Conservation (phyloP, 2,888 invertebrate species). For the Willowsia nigromaculata region DNA sequence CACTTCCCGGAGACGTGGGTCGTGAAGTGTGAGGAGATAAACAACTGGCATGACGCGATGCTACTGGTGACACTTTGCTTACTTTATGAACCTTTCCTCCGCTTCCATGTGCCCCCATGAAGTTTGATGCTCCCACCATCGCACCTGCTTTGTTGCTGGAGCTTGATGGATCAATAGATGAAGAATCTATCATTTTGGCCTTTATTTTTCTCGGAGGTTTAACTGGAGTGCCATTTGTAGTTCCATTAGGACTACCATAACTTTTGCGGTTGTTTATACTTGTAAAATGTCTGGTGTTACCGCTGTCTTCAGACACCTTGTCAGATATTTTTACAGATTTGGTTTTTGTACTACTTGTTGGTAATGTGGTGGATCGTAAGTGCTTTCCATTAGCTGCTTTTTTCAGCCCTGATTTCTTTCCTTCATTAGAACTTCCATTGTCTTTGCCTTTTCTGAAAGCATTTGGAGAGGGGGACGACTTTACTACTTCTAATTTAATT, state of each 20-base stretch:
- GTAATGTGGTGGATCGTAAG: slow-evolving; percentile 59
- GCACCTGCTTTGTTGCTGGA: background rate
- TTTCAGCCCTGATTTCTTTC: slow-evolving; percentile 76
- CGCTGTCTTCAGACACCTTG: slow-evolving; percentile 67
- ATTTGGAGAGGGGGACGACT: slow-evolving; percentile 58
- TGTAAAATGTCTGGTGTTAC: slow-evolving; percentile 41
- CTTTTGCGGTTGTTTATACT: slow-evolving; percentile 29
- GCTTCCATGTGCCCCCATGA: background rate
- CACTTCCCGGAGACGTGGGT: slow-evolving; percentile 75
- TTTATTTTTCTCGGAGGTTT: slow-evolving; percentile 76
- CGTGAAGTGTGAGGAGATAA: slow-evolving; percentile 77
- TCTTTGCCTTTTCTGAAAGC: slow-evolving; percentile 78
- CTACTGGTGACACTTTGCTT: slow-evolving; percentile 74
- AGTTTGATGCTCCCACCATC: background rate
- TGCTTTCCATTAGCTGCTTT: slow-evolving; percentile 76
- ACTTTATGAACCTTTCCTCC: slow-evolving; percentile 70
- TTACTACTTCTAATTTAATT: slow-evolving; percentile 76
- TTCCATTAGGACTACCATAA: slow-evolving; percentile 32
- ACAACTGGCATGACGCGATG: slow-evolving; percentile 77
- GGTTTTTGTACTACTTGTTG: slow-evolving; percentile 72
- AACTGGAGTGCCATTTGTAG: slow-evolving; percentile 62
- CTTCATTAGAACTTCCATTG: slow-evolving; percentile 77
- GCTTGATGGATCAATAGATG: slow-evolving; percentile 33
- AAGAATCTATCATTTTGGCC: slow-evolving; percentile 52
- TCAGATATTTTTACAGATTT: slow-evolving; percentile 76